Base-by-base conservation (phyloP, 1,140 invertebrate species). In the Macrobrachium nipponense region DNA sequence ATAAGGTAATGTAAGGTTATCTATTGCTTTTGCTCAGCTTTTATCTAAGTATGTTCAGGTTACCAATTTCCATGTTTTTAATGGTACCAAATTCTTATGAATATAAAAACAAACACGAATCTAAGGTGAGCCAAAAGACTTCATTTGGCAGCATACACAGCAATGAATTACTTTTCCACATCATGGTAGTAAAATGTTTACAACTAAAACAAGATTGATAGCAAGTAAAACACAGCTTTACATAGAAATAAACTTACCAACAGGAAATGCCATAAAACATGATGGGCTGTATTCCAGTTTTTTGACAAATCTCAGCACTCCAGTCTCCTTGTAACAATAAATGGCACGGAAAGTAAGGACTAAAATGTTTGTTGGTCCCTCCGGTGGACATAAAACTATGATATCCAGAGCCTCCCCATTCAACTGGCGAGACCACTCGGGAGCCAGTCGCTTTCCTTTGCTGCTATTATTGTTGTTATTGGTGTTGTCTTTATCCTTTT, bases 281-380 rank as follows among this genome's bases (percentile, higher is more conserved):
- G 94, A 92, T 1, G 96, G 94, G 88, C 93, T 94, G 91, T 94
- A 97, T 89, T 97, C 96, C 78, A 97, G 94, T 90, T 95, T 94
- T 90, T 97, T 97, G 91, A 95, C 94, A 89, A 94, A 95, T 89
- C 94, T 94, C 68, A 97, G 91, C 61, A 93, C 91, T 51, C 95
- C 96, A 81, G 93, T 94, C 88, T 96, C 95, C 89, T 94, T 94
- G 80, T 97, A 92, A 90, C 95, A 96, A 90, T 94, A 96, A 8
- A 97, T 91, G 91, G 95, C 94, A 90, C 93, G 93, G 90, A 95
- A 94, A 79, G 95, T 95, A 43, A 97, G 91, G 23, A 95, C 93
- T 51, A 96, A 89, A 60, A 97, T 93, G 86, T 93, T 93, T 10
- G 92, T 90, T 87, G 93, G 92, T 75, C 92, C 92, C 61, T 76